Evolutionary conservation across 2,113 vertebrate species (phyloP).

Genomic region (Heterochromis multidens): DNA sequence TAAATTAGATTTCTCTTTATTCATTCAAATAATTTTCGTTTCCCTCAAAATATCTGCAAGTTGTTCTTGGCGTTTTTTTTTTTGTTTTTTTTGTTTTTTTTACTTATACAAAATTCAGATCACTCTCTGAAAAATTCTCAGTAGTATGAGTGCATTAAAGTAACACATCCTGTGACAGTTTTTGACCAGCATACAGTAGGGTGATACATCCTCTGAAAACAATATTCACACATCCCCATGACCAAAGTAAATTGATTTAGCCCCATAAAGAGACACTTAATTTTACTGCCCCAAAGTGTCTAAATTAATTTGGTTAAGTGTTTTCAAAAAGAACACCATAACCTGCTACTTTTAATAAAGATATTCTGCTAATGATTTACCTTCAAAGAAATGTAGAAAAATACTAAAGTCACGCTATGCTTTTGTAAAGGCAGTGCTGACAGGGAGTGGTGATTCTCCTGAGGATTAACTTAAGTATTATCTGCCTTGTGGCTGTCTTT

Average conservation of each 20-base stretch:
- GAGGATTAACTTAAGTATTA: slow-evolving; percentile 10
- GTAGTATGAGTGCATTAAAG: not conserved
- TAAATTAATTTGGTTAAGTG: not conserved
- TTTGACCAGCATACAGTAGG: not conserved
- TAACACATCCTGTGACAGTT: not conserved
- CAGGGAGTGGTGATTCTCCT: slow-evolving; percentile 15
- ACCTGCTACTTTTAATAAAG: not conserved
- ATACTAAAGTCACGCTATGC: not conserved
- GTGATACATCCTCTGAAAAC: not conserved
- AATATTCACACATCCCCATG: not conserved
- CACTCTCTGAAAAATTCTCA: not conserved
- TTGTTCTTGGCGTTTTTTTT: not conserved
- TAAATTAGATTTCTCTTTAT: not conserved
- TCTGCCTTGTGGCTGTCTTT: slow-evolving; percentile 26
- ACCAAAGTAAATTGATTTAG: slow-evolving; percentile 11
- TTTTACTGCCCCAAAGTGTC: not conserved
- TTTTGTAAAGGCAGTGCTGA: slow-evolving; percentile 17
- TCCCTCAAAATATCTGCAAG: not conserved
- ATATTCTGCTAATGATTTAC: not conserved
- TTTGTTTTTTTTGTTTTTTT: too few relatives aligned
- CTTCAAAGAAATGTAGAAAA: not conserved
- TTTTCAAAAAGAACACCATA: not conserved
- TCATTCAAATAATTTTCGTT: not conserved
- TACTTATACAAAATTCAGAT: too few relatives aligned
- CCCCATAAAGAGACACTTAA: not conserved